phyloP scores from a whole-genome alignment of 1,140 invertebrate genomes.

The Heliconius hewitsoni region DNA sequence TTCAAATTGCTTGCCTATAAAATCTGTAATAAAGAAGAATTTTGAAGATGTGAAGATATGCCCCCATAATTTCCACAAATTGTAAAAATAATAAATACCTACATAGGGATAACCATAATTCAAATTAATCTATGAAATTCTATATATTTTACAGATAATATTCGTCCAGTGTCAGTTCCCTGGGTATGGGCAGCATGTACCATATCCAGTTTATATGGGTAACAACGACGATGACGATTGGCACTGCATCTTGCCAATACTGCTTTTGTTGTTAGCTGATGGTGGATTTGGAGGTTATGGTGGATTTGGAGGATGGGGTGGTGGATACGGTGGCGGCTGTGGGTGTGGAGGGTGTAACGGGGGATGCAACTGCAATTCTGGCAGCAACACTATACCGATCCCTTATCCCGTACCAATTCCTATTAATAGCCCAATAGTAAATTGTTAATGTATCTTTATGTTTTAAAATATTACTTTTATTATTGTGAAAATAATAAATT shows the following conservation, averaged over 20 bases:
- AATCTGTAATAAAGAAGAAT: too few species aligned
- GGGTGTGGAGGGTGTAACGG: constrained; percentile 33
- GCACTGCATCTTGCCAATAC: constrained; percentile 48
- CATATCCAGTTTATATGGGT: constrained; percentile 49
- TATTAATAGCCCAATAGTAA: constrained; percentile 42
- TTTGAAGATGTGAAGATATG: too few species aligned
- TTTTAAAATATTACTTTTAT: background rate
- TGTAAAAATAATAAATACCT: too few species aligned
- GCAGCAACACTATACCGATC: constrained; percentile 48
- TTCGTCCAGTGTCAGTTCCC: constrained; percentile 47
- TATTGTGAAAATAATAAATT: too few species aligned
- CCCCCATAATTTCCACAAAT: too few species aligned
- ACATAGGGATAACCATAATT: too few species aligned
- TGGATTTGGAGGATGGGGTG: constrained; percentile 9
- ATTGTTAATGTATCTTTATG: background rate
- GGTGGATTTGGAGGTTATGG: constrained; percentile 24
- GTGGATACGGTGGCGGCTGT: constrained; percentile 28
- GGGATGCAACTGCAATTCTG: constrained; percentile 35
- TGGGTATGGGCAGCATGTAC: constrained; percentile 36
- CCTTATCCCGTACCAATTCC: constrained; percentile 57
- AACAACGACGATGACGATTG: constrained; percentile 48
- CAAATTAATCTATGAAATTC: background rate
- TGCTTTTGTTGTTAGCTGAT: constrained; percentile 48
- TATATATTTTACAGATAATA: constrained; percentile 36
- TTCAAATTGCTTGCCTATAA: too few species aligned